Evolutionary conservation across 2,113 vertebrate species (phyloP), one percentile per base, ranked within the genome.

Genomic region (Phalacrocorax brasilianus): DNA sequence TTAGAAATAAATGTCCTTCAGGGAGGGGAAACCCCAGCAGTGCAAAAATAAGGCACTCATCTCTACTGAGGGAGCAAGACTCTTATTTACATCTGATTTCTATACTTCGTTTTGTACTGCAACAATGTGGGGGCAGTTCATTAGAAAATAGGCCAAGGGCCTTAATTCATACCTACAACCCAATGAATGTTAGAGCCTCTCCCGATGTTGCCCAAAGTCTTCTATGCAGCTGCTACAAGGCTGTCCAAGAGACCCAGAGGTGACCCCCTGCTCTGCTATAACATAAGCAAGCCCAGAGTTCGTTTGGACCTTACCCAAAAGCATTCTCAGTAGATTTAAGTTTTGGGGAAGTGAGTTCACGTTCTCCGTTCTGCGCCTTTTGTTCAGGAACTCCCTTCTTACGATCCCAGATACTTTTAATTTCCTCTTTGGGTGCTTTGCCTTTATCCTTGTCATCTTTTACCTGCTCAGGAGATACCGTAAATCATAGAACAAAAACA

Each of bases 251-350:
- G 61, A 73, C 24, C 49, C 61, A 62, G 61, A 73, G 50, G 16
- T 45, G 24, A 12, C 5, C 23, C 18, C 68, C 44, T 52, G 66
- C 14, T 38, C 53, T 70, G 53, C 56, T 75, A 8, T 5, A 35
- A 22, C 27, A 16, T 32, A 14, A 91, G 49, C 18, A 83, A 90
- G 40, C 3, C 55, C 59, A n/a, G 0, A 12, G 50, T 32, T 33
- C 3, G 7, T 67, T 53, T 33, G 14, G 71, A 63, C 85, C 96
- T 98, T 93, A 99, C 99, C 99, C 99, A 97, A 97, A 98, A 89
- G 97, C 98, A 95, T 99, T 99, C 97, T 99, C 99, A 2, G 98
- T 97, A 91, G 98, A 98, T 97, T 98, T 99, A 82, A 99, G 98
- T 93, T 99, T 99, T 83, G 98, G 95, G 45, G 97, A 86, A 35